Base-by-base conservation (phyloP, 1,140 invertebrate species). In the Papilio xuthus region DNA sequence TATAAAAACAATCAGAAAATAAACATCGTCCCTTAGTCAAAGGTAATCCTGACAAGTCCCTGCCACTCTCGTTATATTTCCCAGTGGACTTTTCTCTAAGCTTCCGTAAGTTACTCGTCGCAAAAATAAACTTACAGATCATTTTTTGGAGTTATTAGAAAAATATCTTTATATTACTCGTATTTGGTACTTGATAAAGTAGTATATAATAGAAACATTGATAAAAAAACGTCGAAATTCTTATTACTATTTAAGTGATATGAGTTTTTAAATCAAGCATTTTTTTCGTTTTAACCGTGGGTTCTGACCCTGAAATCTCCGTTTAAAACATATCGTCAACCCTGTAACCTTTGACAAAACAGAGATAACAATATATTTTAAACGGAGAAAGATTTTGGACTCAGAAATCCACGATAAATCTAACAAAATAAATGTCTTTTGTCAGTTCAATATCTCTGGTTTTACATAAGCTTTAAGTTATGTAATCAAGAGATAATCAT, bases 1-100 rank as follows among this genome's bases (percentile, higher is more conserved):
- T 32, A 67, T 6, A 32, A 28, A 67, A 67, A 67, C 60, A 67
- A 28, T 67, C 26, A 4, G 9, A 13, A 9, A 26, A 13, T 12
- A 26, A 23, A 32, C 60, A 63, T 15, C 12, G 10, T 67, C 12
- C 12, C 60, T 28, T 23, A 60, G 56, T 67, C 60, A 67, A 60
- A 67, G 60, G 60, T 67, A 32, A 67, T 67, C 26, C 26, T 28
- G 60, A 18, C 60, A 67, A 67, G 28, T 67, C 60, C 60, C 60
- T 32, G 60, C 13, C 60, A 67, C 60, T 67, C 26, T 4, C 26
- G 60, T 67, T 32, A 67, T 67, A 67, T 67, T 67, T 67, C 60
- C 60, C 60, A 67, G 26, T 32, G 60, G 60, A 67, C 60, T 28
- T 67, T 63, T 63, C 23, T 32, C 13, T 28, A 67, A 67, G 60